Percentiles rank a stretch among this genome's conserved stretches.
Evolutionary conservation across 2,888 invertebrate genomes (phyloP).

Genomic region (Geophilus truncorum): DNA sequence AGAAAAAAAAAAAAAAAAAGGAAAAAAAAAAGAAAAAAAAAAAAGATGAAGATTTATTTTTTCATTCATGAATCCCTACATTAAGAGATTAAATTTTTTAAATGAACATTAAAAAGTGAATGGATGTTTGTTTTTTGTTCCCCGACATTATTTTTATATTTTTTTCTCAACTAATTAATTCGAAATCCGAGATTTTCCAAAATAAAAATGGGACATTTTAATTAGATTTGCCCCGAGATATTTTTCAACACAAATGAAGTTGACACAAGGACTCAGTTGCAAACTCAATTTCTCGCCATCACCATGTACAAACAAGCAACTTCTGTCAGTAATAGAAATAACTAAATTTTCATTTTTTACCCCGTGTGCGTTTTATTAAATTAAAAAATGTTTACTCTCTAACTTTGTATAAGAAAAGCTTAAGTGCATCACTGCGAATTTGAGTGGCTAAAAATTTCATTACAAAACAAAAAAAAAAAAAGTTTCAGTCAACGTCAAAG

Average conservation of each 20-base stretch:
- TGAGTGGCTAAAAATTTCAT: neutral
- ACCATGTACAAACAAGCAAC: neutral
- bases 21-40: too few species aligned
- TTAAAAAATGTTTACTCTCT: neutral
- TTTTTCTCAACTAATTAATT: neutral
- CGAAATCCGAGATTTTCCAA: neutral
- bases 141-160: too few species aligned
- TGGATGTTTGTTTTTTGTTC: neutral
- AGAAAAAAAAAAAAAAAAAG: too few species aligned
- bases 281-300: conserved; percentile 10
- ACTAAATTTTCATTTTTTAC: too few species aligned
- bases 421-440: too few species aligned
- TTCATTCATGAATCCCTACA: too few species aligned
- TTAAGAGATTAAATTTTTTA: too few species aligned
- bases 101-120: too few species aligned
- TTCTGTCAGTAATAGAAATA: neutral
- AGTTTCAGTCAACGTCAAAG: too few species aligned
- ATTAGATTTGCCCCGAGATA: conserved; percentile 11
- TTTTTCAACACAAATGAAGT: conserved; percentile 7
- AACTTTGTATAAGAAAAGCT: too few species aligned
- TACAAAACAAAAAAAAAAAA: neutral
- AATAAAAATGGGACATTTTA: neutral
- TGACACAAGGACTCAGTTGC: neutral
- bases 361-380: neutral
- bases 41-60: too few species aligned